These are phyloP conservation scores for Silurus asotus DNA, from an alignment of 2,113 vertebrate species.

Conservation along the genomic window DNA sequence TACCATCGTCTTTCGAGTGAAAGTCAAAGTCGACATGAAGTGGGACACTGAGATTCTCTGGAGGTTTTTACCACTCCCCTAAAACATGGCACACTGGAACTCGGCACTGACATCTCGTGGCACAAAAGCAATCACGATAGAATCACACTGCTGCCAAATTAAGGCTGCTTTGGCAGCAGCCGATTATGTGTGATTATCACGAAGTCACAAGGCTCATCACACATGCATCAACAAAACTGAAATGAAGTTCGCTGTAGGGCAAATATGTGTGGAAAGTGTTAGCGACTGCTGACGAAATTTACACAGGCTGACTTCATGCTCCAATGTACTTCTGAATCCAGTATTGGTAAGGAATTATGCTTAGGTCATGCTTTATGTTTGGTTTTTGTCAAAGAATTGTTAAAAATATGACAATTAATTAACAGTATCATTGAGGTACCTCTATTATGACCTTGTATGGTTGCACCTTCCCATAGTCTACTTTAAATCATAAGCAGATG, in stretches of 20 bases:
- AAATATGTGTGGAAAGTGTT: neutral
- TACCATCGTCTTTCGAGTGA: slow-evolving; percentile 41
- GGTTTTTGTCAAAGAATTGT: neutral
- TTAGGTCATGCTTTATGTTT: neutral
- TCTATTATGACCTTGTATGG: neutral
- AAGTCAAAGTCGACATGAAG: slow-evolving; percentile 46
- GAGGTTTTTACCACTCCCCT: slow-evolving; percentile 16
- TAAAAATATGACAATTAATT: neutral
- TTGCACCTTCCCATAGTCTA: neutral
- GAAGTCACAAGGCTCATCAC: slow-evolving; percentile 2
- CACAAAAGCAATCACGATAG: slow-evolving; percentile 34
- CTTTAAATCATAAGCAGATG: neutral
- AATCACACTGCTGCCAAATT: neutral
- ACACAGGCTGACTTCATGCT: neutral
- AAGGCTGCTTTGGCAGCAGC: slow-evolving; percentile 15
- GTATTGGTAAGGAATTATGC: neutral
- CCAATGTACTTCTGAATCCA: too few relatives aligned
- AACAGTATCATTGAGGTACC: neutral
- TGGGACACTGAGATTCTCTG: slow-evolving; percentile 32
- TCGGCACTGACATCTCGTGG: slow-evolving; percentile 70
- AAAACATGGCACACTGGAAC: slow-evolving; percentile 40
- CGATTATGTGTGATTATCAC: slow-evolving; percentile 10
- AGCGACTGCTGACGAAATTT: neutral
- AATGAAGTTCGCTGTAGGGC: neutral
- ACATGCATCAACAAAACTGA: neutral